These are phyloP conservation scores for Stegostoma tigrinum DNA, from an alignment of 2,113 vertebrate species.

Conservation along the genomic window DNA sequence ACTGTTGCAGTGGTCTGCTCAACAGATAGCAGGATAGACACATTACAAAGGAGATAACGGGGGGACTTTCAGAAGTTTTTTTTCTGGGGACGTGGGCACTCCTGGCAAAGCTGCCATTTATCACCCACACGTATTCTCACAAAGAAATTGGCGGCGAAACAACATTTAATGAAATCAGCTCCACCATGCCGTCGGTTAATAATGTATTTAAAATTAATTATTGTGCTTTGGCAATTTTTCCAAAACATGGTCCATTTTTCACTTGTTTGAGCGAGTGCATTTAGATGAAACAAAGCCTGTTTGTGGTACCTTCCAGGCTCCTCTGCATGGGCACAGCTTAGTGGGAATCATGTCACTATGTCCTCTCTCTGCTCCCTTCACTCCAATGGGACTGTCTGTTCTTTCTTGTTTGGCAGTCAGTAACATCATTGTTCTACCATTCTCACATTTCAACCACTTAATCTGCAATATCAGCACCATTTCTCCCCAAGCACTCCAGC, in stretches of 20 bases:
- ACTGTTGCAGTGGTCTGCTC: rapidly evolving
- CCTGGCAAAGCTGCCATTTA: neutral
- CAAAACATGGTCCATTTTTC: neutral
- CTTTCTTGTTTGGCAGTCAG: too few relatives aligned
- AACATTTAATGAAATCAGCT: neutral
- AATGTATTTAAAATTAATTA: neutral
- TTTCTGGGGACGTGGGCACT: neutral
- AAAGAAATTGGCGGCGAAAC: neutral
- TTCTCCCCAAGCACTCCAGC: too few relatives aligned
- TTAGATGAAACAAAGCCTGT: too few relatives aligned
- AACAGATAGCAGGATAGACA: neutral
- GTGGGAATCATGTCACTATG: neutral
- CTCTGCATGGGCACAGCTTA: neutral
- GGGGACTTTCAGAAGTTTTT: too few relatives aligned
- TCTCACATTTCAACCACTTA: too few relatives aligned
- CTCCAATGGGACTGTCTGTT: too few relatives aligned
- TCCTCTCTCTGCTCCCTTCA: too few relatives aligned
- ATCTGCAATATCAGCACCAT: too few relatives aligned
- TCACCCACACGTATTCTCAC: neutral
- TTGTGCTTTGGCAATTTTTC: neutral
- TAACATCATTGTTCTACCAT: too few relatives aligned
- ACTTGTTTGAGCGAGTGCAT: neutral
- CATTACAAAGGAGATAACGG: too few relatives aligned
- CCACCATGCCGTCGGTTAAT: neutral
- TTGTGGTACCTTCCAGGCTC: neutral